Evolutionary conservation across 1,140 invertebrate species (phyloP), one percentile per base, ranked within the genome.

Genomic region (Lithobius niger): DNA sequence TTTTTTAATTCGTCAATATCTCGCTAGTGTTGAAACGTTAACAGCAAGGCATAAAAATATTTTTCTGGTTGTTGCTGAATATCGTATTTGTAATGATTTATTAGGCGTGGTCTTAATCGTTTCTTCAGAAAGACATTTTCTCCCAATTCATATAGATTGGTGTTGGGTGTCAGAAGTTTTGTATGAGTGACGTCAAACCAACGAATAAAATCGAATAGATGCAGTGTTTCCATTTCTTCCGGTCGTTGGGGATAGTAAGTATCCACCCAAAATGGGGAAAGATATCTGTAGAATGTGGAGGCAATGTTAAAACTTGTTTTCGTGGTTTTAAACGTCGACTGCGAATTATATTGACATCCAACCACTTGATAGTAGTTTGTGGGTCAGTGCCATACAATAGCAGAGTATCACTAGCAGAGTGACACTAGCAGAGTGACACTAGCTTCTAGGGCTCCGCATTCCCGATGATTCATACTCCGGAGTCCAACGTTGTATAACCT

Each of bases 321-420:
- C 45, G 27, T 26, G 49, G 40, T 63, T 65, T 68, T 18, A 66
- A 16, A 61, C 61, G 65, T 55, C 62, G 50, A 55, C 55, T 62
- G 55, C 64, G 55, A 43, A 64, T 54, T 0, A 60, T 51, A 54
- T 63, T 67, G 16, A 66, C 61, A 58, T 69, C 64, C 44, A 69
- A 47, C 66, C 66, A 71, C 58, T 55, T 54, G 24, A 69, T 66
- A 27, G 62, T 66, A 15, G 67, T n/a, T 19, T 62, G 36, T 0
- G 59, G 48, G 62, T 69, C 67, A 21, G 67, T 69, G 4, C 62
- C 64, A 54, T 64, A 58, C n/a, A n/a, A n/a, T n/a, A n/a, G n/a
- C n/a, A n/a, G n/a, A n/a, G n/a, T n/a, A n/a, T n/a, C n/a, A n/a
- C n/a, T n/a, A n/a, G n/a, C n/a, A n/a, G n/a, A n/a, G n/a, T n/a